Evolutionary conservation across 2,113 vertebrate genomes (phyloP).

Genomic region (Arenaria interpres): DNA sequence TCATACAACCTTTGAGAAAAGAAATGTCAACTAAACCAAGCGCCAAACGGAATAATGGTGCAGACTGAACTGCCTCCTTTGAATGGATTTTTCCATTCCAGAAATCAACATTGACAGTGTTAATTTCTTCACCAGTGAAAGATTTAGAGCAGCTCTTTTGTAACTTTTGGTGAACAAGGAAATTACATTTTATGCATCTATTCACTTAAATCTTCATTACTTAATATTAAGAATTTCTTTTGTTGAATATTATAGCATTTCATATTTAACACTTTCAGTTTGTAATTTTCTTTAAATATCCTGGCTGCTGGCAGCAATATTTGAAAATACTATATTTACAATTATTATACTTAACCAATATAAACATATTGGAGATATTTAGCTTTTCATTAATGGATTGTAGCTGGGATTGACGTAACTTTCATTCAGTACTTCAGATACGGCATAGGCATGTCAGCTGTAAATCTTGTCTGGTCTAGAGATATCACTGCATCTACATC

Average conservation of each 20-base stretch:
- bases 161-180: neutral
- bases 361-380: neutral
- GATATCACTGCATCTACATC: neutral
- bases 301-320: neutral
- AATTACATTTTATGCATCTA: neutral
- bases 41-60: neutral
- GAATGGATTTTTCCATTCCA: neutral
- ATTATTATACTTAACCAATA: neutral
- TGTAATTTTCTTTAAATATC: neutral
- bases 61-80: neutral
- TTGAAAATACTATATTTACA: neutral
- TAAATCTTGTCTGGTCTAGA: neutral
- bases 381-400: neutral
- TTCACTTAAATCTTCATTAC: neutral
- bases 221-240: neutral
- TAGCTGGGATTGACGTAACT: neutral
- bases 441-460: neutral
- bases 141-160: neutral
- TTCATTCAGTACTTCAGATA: neutral
- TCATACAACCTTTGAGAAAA: neutral
- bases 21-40: neutral
- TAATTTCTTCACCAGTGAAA: neutral
- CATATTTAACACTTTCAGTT: neutral
- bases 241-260: neutral
- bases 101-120: neutral